phyloP scores from a whole-genome alignment of 2,797 vertebrate genomes.

The Fundulus diaphanus region DNA sequence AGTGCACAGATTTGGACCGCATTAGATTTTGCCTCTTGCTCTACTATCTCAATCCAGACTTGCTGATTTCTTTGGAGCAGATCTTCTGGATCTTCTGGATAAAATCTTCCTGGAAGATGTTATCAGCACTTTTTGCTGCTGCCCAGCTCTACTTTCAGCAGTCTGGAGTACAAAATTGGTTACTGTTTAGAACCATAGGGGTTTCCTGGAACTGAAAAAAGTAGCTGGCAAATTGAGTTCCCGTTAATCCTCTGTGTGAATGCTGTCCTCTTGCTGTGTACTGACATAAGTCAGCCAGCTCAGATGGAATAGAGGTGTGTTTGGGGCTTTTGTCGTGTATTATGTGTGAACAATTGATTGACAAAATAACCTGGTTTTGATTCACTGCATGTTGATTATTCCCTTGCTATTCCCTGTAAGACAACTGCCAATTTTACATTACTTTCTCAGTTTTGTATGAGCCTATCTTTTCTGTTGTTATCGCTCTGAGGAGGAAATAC shows the following conservation, averaged over 20 bases:
- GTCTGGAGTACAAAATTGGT: not conserved
- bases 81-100: too few relatives aligned
- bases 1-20: not conserved
- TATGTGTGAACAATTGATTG: not conserved
- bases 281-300: not conserved
- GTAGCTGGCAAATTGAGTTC: not conserved
- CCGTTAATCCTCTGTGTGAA: not conserved
- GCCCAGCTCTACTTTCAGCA: constrained; percentile 2
- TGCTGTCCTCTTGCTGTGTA: constrained; percentile 2
- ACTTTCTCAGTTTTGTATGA: not conserved
- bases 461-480: not conserved
- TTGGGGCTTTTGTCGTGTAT: not conserved
- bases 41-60: constrained; percentile 14
- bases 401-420: not conserved
- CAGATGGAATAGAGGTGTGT: not conserved
- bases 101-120: constrained; percentile 13
- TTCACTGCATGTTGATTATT: not conserved
- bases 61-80: constrained; percentile 1
- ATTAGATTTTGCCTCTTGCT: constrained; percentile 1
- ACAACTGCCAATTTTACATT: not conserved
- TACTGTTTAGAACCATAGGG: not conserved
- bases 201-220: constrained; percentile 10
- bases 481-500: not conserved
- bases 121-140: constrained; percentile 21
- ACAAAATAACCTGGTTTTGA: not conserved